Conservation (phyloP, 2,113 vertebrate genomes). For the Microtus ochrogaster region DNA sequence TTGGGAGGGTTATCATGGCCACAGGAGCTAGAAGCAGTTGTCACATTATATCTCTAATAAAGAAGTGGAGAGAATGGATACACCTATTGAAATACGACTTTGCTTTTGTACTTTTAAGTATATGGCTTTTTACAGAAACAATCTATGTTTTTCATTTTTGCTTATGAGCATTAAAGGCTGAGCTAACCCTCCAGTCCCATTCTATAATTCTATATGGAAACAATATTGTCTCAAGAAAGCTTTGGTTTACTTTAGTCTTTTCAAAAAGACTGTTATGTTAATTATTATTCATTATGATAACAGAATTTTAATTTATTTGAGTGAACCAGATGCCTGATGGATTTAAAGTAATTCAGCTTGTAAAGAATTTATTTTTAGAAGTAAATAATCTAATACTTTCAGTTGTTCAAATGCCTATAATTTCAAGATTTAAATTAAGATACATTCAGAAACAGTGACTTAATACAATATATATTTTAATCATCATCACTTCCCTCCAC, state of each 20-base stretch:
- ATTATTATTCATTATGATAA: conserved; percentile 6
- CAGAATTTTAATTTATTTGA: not conserved
- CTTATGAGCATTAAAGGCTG: not conserved
- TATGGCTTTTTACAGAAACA: not conserved
- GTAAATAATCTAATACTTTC: conserved; percentile 11
- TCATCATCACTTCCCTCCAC: not conserved
- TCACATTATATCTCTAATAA: not conserved
- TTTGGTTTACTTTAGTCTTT: not conserved
- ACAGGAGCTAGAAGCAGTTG: not conserved
- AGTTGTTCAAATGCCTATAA: not conserved
- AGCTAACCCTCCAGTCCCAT: not conserved
- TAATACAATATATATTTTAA: not conserved
- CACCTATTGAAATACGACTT: not conserved
- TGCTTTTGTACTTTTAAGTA: not conserved
- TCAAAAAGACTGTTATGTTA: not conserved
- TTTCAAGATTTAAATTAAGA: not conserved
- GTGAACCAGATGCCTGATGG: not conserved
- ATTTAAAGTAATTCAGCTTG: conserved; percentile 11
- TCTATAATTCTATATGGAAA: not conserved
- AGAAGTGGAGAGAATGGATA: not conserved
- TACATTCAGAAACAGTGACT: not conserved
- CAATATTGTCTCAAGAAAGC: conserved; percentile 1
- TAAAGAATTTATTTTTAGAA: conserved; percentile 9
- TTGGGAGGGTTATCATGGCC: not conserved
- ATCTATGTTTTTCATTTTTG: not conserved